phyloP scores from a whole-genome alignment of 2,113 vertebrate species.

The Xenopus borealis region DNA sequence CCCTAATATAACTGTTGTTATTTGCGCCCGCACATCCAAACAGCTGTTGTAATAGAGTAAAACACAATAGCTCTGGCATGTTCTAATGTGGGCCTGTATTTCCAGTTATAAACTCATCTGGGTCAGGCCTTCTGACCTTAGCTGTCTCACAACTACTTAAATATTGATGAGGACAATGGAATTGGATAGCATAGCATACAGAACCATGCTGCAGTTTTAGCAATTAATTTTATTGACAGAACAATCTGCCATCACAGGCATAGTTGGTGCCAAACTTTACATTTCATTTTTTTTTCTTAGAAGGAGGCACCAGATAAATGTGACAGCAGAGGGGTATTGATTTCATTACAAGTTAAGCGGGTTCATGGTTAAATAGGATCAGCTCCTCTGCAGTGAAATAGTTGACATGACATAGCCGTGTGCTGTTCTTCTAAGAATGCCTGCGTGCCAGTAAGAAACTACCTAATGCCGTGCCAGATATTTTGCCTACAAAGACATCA shows the following conservation, averaged over 20 bases:
- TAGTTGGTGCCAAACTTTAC: constrained; percentile 14
- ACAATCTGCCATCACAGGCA: constrained; percentile 44
- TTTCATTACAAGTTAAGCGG: background rate
- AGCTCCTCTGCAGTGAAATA: background rate
- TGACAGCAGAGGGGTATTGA: background rate
- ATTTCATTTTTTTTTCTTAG: constrained; percentile 9
- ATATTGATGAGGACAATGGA: constrained; percentile 58
- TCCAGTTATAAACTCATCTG: constrained; percentile 39
- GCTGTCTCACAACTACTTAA: constrained; percentile 51
- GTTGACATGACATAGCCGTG: background rate
- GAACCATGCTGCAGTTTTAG: constrained; percentile 53
- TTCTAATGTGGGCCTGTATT: constrained; percentile 2
- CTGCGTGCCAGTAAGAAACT: too few species aligned
- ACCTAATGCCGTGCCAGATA: background rate
- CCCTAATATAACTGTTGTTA: background rate
- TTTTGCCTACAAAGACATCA: background rate
- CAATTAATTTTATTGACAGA: constrained; percentile 64
- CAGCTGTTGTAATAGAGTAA: background rate
- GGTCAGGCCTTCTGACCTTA: constrained; percentile 55
- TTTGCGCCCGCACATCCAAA: background rate
- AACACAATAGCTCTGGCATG: background rate
- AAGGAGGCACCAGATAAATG: background rate
- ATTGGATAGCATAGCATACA: constrained; percentile 53
- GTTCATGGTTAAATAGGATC: background rate
- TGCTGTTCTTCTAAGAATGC: too few species aligned